Base-by-base conservation (phyloP, 2,888 invertebrate genomes). In the Platycheirus albimanus region DNA sequence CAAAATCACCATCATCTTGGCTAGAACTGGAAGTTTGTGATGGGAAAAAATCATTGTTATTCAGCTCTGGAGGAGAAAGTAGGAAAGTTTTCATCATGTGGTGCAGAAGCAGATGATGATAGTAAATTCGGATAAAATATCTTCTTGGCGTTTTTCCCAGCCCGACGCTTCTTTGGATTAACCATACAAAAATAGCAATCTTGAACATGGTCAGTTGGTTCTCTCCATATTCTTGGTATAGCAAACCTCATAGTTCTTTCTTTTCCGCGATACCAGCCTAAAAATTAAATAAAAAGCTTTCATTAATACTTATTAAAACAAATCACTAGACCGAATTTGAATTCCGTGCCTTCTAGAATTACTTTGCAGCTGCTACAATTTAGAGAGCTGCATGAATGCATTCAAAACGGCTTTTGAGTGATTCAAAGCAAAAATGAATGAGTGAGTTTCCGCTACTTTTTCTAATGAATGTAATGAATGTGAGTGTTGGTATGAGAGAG, bases 71-170 rank as follows among this genome's bases (percentile, higher is more conserved):
- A 49, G 7, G 20, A 28, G 24, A n/a, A 52, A 28, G 52, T 5
- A 33, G 33, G 33, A 33, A 19, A 33, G 4, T 17, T 10, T 33
- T 52, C 19, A 33, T 8, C 33, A 11, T 33, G 33, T 17, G 4
- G 19, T 52, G 17, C 30, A 33, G 52, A 17, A 52, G 52, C 30
- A 33, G 52, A 52, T 6, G 33, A 17, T 52, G 52, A 33, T 33
- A 17, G 15, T 52, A 52, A 11, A 52, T 33, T 17, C 17, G 52
- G 33, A 17, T 52, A 33, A 0, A 33, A 6, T 17, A 52, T 52
- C 33, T 33, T 52, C 33, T 52, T 52, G 17, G 52, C 52, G 33
- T 52, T 52, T 47, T 52, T 52, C 17, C 52, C 52, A 52, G 52
- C 33, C 11, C 52, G 33, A 17, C 30, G 52, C 30, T 33, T 52